These are phyloP conservation scores for Hermaeophaga mercurialis DNA, from an alignment of 2,888 invertebrate genomes.

Conservation along the genomic window DNA sequence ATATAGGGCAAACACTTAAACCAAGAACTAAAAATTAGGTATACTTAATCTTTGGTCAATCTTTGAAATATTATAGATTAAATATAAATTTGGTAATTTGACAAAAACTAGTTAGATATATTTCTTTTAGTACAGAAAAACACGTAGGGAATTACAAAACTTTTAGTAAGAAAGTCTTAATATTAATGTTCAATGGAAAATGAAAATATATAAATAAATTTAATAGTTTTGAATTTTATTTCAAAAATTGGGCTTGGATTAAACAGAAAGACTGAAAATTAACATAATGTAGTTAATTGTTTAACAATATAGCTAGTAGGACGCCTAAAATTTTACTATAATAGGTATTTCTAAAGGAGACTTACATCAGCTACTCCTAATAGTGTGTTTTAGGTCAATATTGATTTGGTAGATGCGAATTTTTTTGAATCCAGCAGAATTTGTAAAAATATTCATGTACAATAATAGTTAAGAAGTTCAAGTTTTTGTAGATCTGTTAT, in stretches of 20 bases:
- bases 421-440: neutral
- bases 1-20: slow-evolving; percentile 10
- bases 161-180: no score
- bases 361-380: slow-evolving; percentile 13
- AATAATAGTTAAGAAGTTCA: no score
- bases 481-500: no score
- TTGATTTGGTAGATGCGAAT: slow-evolving; percentile 25
- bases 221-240: neutral
- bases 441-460: slow-evolving; percentile 2
- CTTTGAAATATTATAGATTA: neutral
- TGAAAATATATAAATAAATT: neutral
- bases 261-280: slow-evolving; percentile 22
- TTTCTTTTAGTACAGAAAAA: no score
- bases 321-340: slow-evolving; percentile 3
- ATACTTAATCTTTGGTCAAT: slow-evolving; percentile 1
- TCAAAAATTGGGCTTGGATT: slow-evolving; percentile 8
- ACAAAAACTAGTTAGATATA: no score
- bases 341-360: slow-evolving; percentile 23
- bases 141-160: no score
- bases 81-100: no score
- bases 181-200: no score
- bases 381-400: slow-evolving; percentile 19
- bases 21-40: slow-evolving; percentile 1
- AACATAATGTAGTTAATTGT: slow-evolving; percentile 10
- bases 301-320: slow-evolving; percentile 1